A percentile compares a stretch with the other conserved stretches of the same genome.
Conservation (phyloP, 1,140 invertebrate species). For the Limonius californicus region DNA sequence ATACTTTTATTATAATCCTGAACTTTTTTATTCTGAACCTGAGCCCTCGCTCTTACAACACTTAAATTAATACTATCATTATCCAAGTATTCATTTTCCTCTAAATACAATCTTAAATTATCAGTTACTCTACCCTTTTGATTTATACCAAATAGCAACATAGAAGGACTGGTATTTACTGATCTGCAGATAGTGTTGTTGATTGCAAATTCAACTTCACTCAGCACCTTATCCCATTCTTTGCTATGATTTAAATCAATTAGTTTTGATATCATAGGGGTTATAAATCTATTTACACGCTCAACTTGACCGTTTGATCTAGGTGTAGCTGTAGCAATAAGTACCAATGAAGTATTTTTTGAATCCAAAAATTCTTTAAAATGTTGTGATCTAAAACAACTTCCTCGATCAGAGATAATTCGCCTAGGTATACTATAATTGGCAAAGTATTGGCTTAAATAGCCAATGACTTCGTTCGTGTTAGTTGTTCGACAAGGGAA, state of each 20-base stretch:
- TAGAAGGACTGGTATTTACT: constrained; percentile 19
- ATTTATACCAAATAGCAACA: constrained; percentile 24
- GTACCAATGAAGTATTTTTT: constrained; percentile 13
- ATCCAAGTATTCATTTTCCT: background rate
- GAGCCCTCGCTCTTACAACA: no score
- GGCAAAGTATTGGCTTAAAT: no score
- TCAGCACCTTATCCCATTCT: constrained; percentile 8
- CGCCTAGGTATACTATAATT: constrained; percentile 30
- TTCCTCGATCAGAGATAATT: constrained; percentile 38
- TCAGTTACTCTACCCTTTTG: background rate
- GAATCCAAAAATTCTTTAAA: constrained; percentile 30
- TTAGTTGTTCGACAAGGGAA: no score
- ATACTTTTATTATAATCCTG: no score
- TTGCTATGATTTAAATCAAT: no score
- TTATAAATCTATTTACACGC: constrained; percentile 20
- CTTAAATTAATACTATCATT: no score
- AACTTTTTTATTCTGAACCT: no score
- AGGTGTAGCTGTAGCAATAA: constrained; percentile 15
- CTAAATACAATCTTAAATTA: background rate
- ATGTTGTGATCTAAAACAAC: constrained; percentile 34
- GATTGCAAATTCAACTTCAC: constrained; percentile 13
- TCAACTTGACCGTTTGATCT: constrained; percentile 19
- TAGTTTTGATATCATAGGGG: constrained; percentile 26
- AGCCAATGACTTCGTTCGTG: no score
- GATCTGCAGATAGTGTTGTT: constrained; percentile 8